Evolutionary conservation across 2,113 vertebrate genomes (phyloP), one percentile per base, ranked within the genome.

Genomic region (Irena cyanogastra): DNA sequence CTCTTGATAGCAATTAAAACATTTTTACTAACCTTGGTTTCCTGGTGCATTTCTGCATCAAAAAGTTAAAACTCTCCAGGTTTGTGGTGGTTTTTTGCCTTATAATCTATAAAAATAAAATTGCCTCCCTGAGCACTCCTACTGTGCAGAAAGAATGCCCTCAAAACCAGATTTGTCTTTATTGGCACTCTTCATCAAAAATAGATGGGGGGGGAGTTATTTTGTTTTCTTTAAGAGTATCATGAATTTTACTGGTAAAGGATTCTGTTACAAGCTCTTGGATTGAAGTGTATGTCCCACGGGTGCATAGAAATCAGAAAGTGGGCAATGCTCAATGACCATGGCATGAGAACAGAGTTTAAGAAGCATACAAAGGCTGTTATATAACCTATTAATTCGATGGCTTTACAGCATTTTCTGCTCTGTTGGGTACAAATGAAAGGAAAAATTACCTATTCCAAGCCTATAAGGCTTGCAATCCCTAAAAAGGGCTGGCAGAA

Each of bases 381-480:
- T 91, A 87, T 76, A 82, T 72, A 94, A 95, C 56, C 89, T 76
- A 91, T 95, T 97, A 95, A 83, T 96, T 91, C 41, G 23, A 82
- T 1, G 20, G 70, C 60, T 95, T 91, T 68, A 77, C 47, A 96
- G 64, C 71, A 77, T 94, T 95, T 94, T 96, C 91, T 95, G 95
- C 89, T 96, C 89, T 90, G 69, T 42, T 95, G 81, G 63, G 44
- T 92, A 93, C 56, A 92, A 96, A 76, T 91, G 90, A 96, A 91
- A 95, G 60, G 60, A 88, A 92, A 95, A 95, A 90, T 87, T 82
- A 94, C 87, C 90, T 92, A 78, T 91, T 93, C 90, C 87, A 91
- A 89, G 44, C 50, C 90, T 87, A 47, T 88, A 93, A 93, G 88
- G 37, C 65, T 86, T n/a, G 0, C 42, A 93, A 37, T 81, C 65